These are phyloP conservation scores for Seira musarum DNA, from an alignment of 2,888 invertebrate genomes.

Conservation along the genomic window DNA sequence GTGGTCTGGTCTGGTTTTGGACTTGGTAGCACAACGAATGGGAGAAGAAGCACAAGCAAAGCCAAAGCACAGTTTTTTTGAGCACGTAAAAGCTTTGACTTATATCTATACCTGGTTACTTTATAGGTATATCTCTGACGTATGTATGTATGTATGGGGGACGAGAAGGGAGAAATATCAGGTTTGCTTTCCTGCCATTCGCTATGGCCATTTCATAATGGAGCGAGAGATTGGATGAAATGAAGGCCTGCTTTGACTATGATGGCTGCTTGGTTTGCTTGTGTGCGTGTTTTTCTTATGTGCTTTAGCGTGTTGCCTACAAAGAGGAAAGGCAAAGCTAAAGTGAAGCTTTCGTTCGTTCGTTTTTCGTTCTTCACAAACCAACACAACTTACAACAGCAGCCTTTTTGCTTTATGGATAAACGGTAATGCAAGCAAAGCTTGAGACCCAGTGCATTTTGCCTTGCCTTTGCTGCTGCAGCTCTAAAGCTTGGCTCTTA, in stretches of 20 bases:
- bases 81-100: no score
- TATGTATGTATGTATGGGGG: neutral
- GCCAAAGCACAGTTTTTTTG: no score
- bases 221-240: conserved; percentile 44
- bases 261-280: no score
- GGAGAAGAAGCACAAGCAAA: no score
- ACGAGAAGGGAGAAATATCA: neutral
- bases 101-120: no score
- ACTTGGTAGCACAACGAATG: no score
- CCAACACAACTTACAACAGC: neutral
- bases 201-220: conserved; percentile 48
- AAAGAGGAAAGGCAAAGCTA: conserved; percentile 32
- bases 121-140: no score
- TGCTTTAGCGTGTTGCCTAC: conserved; percentile 11
- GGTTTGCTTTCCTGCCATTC: conserved; percentile 37
- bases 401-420: conserved; percentile 31
- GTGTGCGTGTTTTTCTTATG: conserved; percentile 12
- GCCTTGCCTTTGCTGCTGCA: conserved; percentile 55
- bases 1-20: no score
- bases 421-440: conserved; percentile 50
- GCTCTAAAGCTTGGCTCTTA: conserved; percentile 29
- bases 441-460: conserved; percentile 49
- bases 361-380: conserved; percentile 18
- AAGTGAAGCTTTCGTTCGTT: neutral
- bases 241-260: conserved; percentile 6